These are phyloP conservation scores for Periophthalmus magnuspinnatus DNA, from an alignment of 2,797 vertebrate species.

Conservation along the genomic window DNA sequence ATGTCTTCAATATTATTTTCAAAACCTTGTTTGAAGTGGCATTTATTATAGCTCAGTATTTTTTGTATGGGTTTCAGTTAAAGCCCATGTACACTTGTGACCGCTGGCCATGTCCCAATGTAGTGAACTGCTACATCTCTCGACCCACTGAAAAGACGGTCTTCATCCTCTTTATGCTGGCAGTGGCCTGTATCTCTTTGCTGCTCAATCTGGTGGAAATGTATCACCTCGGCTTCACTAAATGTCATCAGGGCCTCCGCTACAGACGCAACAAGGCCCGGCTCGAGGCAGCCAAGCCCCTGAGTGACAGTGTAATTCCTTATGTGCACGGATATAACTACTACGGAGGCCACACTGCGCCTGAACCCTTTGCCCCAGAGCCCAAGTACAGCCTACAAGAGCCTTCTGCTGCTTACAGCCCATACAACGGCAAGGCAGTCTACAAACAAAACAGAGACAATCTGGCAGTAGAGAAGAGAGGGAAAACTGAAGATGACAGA, in stretches of 20 bases:
- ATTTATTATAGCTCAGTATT: conserved; percentile 88
- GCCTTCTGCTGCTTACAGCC: conserved; percentile 66
- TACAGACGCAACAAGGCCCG: conserved; percentile 54
- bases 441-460: conserved; percentile 85
- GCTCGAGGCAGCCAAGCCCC: conserved; percentile 36
- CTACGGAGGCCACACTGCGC: conserved; percentile 60
- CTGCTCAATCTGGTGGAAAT: conserved; percentile 89
- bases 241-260: conserved; percentile 75
- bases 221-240: conserved; percentile 85
- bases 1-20: conserved; percentile 84
- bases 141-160: conserved; percentile 88
- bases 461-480: conserved; percentile 78
- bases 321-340: conserved; percentile 75
- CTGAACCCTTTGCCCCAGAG: conserved; percentile 58
- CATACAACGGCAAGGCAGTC: conserved; percentile 70
- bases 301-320: conserved; percentile 61
- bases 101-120: conserved; percentile 86
- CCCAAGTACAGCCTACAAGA: conserved; percentile 73
- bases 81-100: conserved; percentile 87
- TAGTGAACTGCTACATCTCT: conserved; percentile 90
- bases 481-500: conserved; percentile 65
- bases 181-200: conserved; percentile 83
- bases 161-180: conserved; percentile 90
- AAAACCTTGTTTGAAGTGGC: conserved; percentile 88
- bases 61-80: conserved; percentile 86